phyloP scores from a whole-genome alignment of 2,113 vertebrate species.

The Dasyurus viverrinus region DNA sequence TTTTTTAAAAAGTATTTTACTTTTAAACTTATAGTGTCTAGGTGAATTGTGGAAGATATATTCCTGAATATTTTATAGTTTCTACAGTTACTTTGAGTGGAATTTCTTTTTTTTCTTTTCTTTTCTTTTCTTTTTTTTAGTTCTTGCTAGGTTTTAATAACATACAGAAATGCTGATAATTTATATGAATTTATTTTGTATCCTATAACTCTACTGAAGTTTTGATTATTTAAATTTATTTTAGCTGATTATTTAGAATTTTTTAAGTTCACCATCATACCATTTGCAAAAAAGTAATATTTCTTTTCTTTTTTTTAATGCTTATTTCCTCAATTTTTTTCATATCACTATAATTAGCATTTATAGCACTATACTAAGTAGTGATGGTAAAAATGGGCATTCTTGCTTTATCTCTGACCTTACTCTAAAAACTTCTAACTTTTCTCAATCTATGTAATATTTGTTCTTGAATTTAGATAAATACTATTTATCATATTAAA shows the following conservation, averaged over 20 bases:
- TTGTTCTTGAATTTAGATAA: neutral
- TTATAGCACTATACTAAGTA: neutral
- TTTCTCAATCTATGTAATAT: neutral
- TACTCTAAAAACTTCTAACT: neutral
- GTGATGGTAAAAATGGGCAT: neutral
- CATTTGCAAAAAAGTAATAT: neutral
- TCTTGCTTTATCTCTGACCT: neutral
- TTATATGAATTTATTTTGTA: neutral
- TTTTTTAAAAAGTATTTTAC: neutral
- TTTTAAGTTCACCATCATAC: neutral
- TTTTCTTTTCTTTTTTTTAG: neutral
- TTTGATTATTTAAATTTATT: neutral
- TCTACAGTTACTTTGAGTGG: neutral
- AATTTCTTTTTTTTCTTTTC: neutral
- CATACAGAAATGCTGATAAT: neutral
- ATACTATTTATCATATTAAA: neutral
- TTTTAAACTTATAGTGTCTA: neutral
- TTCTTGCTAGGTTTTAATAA: neutral
- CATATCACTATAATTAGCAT: neutral
- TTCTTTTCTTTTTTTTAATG: neutral
- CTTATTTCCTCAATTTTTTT: neutral
- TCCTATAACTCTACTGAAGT: neutral
- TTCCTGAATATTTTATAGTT: neutral
- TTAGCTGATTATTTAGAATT: neutral
- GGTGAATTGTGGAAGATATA: neutral